These are phyloP conservation scores for Sterrhoptilus dennistouni DNA, from an alignment of 2,113 vertebrate species.

Conservation along the genomic window DNA sequence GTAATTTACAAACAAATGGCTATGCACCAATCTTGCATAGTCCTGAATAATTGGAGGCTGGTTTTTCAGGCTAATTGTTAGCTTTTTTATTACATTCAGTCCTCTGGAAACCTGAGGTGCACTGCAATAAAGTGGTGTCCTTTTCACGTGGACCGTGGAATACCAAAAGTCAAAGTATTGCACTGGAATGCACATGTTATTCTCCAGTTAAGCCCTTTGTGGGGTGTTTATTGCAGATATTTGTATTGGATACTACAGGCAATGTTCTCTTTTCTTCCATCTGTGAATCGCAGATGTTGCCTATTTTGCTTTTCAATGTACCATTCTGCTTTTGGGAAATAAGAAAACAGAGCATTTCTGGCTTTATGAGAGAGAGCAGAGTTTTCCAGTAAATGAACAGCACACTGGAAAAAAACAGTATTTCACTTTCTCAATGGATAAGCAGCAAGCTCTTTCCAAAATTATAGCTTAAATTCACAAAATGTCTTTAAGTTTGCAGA, in stretches of 20 bases:
- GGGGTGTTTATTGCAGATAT: slow-evolving; percentile 41
- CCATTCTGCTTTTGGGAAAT: slow-evolving; percentile 49
- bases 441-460: slow-evolving; percentile 42
- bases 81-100: neutral
- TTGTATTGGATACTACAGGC: slow-evolving; percentile 12
- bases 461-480: slow-evolving; percentile 32
- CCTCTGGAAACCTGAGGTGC: neutral
- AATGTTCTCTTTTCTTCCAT: neutral
- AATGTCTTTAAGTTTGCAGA: slow-evolving; percentile 7
- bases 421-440: slow-evolving; percentile 52
- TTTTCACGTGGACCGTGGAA: neutral
- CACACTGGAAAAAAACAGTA: slow-evolving; percentile 47
- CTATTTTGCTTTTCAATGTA: slow-evolving; percentile 43
- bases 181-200: neutral
- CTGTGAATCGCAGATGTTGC: slow-evolving; percentile 9
- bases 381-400: slow-evolving; percentile 50
- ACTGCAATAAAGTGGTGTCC: neutral
- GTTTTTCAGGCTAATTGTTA: neutral
- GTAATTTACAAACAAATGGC: neutral
- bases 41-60: neutral
- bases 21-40: neutral
- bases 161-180: neutral
- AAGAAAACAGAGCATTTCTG: slow-evolving; percentile 31
- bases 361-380: neutral
- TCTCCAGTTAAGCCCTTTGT: neutral